Conservation (phyloP, 2,797 vertebrate species). For the Cheracebus regulus region DNA sequence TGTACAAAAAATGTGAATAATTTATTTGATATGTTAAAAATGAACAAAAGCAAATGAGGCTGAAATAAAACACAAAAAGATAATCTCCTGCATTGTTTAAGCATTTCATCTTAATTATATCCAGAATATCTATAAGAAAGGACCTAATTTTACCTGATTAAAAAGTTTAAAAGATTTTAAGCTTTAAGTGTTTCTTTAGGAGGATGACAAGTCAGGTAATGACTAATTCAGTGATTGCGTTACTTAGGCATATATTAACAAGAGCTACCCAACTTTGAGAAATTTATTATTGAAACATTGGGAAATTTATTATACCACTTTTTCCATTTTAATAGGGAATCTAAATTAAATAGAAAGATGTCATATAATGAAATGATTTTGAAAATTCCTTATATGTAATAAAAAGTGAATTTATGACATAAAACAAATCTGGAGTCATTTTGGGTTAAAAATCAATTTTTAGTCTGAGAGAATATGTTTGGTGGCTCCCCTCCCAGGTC, state of each 20-base stretch:
- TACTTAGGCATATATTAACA: background rate
- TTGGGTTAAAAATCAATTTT: background rate
- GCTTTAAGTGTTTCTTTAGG: background rate
- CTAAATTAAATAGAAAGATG: background rate
- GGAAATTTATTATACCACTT: background rate
- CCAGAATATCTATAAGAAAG: background rate
- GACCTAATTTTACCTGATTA: background rate
- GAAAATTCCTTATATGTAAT: background rate
- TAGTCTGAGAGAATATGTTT: background rate
- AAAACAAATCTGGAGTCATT: background rate
- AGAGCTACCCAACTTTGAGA: background rate
- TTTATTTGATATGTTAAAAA: conserved; percentile 38
- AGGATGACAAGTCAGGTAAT: background rate
- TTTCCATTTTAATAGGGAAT: background rate
- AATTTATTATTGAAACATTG: background rate
- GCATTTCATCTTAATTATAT: background rate
- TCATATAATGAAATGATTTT: background rate
- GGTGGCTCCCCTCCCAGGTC: background rate
- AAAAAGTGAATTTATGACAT: background rate
- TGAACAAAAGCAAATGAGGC: background rate
- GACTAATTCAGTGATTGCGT: background rate
- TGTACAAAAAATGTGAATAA: background rate
- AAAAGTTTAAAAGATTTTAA: background rate
- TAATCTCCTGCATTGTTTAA: background rate
- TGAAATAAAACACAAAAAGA: conserved; percentile 39